Base-by-base conservation (phyloP, 2,888 invertebrate genomes). In the Cylloceria caligata region DNA sequence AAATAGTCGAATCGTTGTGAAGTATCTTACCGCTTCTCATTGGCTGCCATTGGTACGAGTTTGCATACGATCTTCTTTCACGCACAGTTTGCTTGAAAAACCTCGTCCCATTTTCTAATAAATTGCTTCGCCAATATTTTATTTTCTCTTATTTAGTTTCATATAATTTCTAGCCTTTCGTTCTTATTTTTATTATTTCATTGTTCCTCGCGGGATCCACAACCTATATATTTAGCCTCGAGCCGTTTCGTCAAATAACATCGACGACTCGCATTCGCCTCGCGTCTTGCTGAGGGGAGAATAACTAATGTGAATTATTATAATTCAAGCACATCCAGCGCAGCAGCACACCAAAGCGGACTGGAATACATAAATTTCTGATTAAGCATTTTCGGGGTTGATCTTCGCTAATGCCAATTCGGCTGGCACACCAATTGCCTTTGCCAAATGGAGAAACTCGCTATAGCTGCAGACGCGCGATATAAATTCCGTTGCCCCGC, bases 351-450 rank as follows among this genome's bases (percentile, higher is more conserved):
- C 55, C 30, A 27, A 57, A 72, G 45, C 42, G 19, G 34, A 16
- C 21, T 30, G 34, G 71, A 72, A 72, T 72, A 72, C 60, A 72
- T 72, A 57, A 30, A 72, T 72, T 72, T 45, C 45, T 45, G 71
- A 72, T 72, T 60, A 72, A 72, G 45, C 34, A 72, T 72, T 57
- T 60, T 75, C 86, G 60, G 60, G 60, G 60, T 36, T 60, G 60
- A 60, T 60, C 60, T 60, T 60, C 19, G 87, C 87, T 89, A 89
- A 90, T 90, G 88, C 87, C 79, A 86, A 84, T 84, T 86, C 83
- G 85, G 7, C 30, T 19, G 81, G 86, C 83, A 16, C 60, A 9
- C 60, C 86, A 88, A 89, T 89, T 90, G 90, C 88, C 89, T 89
- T 88, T 87, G 73, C 87, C 86, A 86, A 39, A 71, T 16, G 27